phyloP scores from a whole-genome alignment of 2,797 vertebrate genomes.

The Crenichthys baileyi region DNA sequence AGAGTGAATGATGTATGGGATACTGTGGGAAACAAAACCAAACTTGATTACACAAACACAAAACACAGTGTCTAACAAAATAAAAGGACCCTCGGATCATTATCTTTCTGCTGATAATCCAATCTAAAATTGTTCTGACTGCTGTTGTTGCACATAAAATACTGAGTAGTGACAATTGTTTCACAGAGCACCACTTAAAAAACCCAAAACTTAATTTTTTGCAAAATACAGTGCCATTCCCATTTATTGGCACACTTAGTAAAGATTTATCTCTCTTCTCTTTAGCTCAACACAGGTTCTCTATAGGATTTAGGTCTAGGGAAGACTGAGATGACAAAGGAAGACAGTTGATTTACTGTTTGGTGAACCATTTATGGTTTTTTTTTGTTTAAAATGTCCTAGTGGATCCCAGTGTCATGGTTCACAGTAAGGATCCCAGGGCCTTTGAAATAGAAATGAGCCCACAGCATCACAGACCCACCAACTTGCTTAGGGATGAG shows the following conservation, averaged over 20 bases:
- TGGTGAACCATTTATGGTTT: neutral
- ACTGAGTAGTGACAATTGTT: too few species aligned
- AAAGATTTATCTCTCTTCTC: neutral
- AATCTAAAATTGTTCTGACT: neutral
- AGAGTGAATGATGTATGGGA: neutral
- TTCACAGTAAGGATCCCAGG: neutral
- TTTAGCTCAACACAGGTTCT: neutral
- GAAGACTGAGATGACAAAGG: neutral
- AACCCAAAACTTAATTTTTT: too few species aligned
- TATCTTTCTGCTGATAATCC: neutral
- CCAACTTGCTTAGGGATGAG: neutral
- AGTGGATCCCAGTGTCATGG: neutral
- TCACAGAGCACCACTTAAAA: neutral
- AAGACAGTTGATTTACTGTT: neutral
- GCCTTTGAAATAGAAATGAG: neutral
- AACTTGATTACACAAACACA: neutral
- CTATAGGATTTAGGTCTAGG: neutral
- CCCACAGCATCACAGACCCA: neutral
- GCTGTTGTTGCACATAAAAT: neutral
- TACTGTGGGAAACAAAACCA: neutral
- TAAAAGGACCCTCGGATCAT: neutral
- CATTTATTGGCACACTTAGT: neutral
- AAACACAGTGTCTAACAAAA: neutral
- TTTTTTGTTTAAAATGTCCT: neutral
- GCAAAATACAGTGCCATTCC: neutral